phyloP scores from a whole-genome alignment of 2,797 vertebrate species.

The Brachymystax lenok region DNA sequence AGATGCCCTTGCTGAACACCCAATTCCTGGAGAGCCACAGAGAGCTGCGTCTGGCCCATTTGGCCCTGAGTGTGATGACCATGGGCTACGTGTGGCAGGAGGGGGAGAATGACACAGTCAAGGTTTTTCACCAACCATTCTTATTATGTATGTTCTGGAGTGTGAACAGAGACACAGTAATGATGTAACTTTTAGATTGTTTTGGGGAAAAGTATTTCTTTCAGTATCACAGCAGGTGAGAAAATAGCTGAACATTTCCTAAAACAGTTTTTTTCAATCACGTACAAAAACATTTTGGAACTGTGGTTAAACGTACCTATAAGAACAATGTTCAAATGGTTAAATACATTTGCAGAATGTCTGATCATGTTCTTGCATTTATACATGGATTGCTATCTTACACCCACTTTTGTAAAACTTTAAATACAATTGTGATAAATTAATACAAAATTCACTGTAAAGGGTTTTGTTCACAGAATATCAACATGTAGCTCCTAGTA shows the following conservation, averaged over 20 bases:
- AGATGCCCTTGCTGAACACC: slow-evolving; percentile 87
- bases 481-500: too few relatives aligned
- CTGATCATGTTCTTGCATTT: too few relatives aligned
- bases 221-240: not conserved
- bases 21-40: slow-evolving; percentile 69
- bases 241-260: not conserved
- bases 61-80: slow-evolving; percentile 83
- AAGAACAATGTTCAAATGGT: too few relatives aligned
- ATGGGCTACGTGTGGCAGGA: slow-evolving; percentile 95
- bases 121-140: slow-evolving; percentile 67
- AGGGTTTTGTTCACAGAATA: too few relatives aligned
- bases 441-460: too few relatives aligned
- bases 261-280: not conserved
- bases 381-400: too few relatives aligned
- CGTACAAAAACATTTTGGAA: too few relatives aligned
- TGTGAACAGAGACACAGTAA: not conserved
- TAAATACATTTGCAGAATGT: too few relatives aligned
- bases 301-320: too few relatives aligned
- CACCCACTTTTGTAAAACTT: too few relatives aligned
- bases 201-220: not conserved
- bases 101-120: slow-evolving; percentile 75
- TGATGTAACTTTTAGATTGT: not conserved
- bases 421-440: too few relatives aligned
- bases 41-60: slow-evolving; percentile 83
- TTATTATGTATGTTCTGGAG: not conserved